Percentiles rank a stretch among this genome's conserved stretches.
phyloP scores from a whole-genome alignment of 1,140 invertebrate genomes.

The Cephus cinctus region DNA sequence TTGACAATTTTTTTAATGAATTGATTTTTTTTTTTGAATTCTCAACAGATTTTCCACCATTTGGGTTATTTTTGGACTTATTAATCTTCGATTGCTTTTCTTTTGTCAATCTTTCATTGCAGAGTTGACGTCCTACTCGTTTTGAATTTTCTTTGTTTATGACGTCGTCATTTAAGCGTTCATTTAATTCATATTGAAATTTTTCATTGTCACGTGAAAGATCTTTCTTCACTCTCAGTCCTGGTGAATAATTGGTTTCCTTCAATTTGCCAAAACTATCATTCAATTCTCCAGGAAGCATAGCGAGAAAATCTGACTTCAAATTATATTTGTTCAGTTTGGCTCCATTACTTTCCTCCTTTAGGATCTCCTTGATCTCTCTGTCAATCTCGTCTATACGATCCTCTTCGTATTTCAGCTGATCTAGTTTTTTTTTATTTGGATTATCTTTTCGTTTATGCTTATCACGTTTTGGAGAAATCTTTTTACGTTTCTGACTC shows the following conservation, averaged over 20 bases:
- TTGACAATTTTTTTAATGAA: conserved; percentile 9
- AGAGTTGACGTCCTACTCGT: background rate
- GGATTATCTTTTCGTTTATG: too few species aligned
- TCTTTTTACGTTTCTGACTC: too few species aligned
- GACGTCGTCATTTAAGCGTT: background rate
- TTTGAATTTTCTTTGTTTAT: conserved; percentile 11
- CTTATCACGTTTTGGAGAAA: too few species aligned
- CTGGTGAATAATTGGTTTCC: conserved; percentile 21
- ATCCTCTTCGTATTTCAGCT: conserved; percentile 1
- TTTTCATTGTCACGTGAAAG: conserved; percentile 25
- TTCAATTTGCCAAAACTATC: conserved; percentile 4
- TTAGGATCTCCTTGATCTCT: conserved; percentile 18
- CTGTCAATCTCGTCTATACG: conserved; percentile 11
- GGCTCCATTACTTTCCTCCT: conserved; percentile 12
- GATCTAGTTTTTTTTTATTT: conserved; percentile 20
- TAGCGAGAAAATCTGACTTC: too few species aligned
- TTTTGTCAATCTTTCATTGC: background rate
- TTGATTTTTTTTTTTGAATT: conserved; percentile 9
- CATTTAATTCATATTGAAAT: conserved; percentile 15
- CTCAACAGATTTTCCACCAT: conserved; percentile 3
- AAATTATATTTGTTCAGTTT: too few species aligned
- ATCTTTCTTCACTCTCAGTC: conserved; percentile 17
- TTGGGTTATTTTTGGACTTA: background rate
- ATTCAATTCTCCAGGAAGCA: background rate
- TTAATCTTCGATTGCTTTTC: background rate